Evolutionary conservation across 2,888 invertebrate genomes (phyloP), one percentile per base, ranked within the genome.

Genomic region (Epinotia brunnichana): DNA sequence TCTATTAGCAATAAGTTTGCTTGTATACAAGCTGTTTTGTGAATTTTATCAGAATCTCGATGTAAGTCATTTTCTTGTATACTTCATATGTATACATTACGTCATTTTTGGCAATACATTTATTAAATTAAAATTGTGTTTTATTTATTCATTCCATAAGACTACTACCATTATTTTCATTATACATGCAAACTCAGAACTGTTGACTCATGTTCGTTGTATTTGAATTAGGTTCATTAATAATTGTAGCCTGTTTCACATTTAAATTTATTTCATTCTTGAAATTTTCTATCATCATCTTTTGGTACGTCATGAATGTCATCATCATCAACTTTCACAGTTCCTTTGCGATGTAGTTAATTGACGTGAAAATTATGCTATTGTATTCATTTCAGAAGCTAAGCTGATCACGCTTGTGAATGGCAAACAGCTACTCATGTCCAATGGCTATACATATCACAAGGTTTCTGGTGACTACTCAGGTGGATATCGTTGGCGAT

Each of bases 41-140:
- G 57, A 70, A 39, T 60, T 54, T 44, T 19, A 24, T 60, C 60
- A 41, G 24, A 44, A 66, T 60, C 41, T 60, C n/a, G 19, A 35
- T 54, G 44, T 67, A 71, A 48, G 19, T 53, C 24, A 70, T 53
- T 61, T 24, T 54, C 39, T 53, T 51, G 24, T 51, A 21, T 51
- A 53, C 9, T 24, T 15, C 13, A 60, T 70, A 63, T 63, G 53
- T 39, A 51, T 41, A 11, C 41, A 29, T 66, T 71, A 53, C 41
- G 70, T 71, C 70, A 60, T 66, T 60, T 71, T 71, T 71, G 71
- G 44, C 66, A 51, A 61, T 61, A 35, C 21, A 71, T 67, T 53
- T 67, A 71, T 44, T 10, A 9, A 19, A 54, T 53, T 44, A 11
- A 21, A 15, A 15, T 39, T 13, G 3, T 10, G 9, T 21, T 11